Evolutionary conservation across 1,140 invertebrate species (phyloP).

Genomic region (Hesperophylax magnus): DNA sequence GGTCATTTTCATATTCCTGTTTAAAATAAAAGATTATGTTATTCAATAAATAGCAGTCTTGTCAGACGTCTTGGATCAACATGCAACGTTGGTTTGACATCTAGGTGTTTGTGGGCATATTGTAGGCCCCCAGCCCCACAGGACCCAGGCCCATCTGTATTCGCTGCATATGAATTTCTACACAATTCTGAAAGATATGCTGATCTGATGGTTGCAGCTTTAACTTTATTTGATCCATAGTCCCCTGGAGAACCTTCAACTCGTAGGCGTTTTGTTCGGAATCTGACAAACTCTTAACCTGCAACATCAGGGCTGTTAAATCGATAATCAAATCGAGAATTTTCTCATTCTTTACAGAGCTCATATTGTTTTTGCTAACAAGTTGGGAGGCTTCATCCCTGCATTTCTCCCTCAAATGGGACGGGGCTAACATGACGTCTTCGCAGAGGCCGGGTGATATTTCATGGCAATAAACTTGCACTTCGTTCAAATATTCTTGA

Average conservation of each 20-base stretch:
- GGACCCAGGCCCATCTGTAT: conserved; percentile 89
- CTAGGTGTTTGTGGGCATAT: conserved; percentile 18
- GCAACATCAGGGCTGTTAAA: conserved; percentile 91
- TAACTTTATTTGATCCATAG: conserved; percentile 89
- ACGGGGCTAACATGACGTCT: conserved; percentile 89
- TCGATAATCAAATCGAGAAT: conserved; percentile 88
- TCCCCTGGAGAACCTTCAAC: conserved; percentile 92
- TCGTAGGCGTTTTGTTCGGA: conserved; percentile 93
- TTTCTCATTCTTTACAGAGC: conserved; percentile 72
- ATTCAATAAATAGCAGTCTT: conserved; percentile 48
- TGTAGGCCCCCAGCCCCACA: conserved; percentile 27
- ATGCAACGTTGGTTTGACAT: background rate
- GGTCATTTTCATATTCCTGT: background rate
- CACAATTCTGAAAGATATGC: conserved; percentile 88
- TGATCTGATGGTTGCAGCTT: conserved; percentile 85
- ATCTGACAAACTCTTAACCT: conserved; percentile 93
- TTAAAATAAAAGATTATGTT: background rate
- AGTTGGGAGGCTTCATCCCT: conserved; percentile 86
- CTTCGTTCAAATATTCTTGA: conserved; percentile 86
- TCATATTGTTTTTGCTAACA: conserved; percentile 82
- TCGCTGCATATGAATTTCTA: conserved; percentile 94
- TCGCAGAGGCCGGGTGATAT: conserved; percentile 90
- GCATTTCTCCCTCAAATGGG: conserved; percentile 89
- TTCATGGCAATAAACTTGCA: conserved; percentile 89
- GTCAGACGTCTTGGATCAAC: background rate